These are phyloP conservation scores for Drosophila elegans DNA, from an alignment of 1,140 invertebrate genomes.

Conservation along the genomic window DNA sequence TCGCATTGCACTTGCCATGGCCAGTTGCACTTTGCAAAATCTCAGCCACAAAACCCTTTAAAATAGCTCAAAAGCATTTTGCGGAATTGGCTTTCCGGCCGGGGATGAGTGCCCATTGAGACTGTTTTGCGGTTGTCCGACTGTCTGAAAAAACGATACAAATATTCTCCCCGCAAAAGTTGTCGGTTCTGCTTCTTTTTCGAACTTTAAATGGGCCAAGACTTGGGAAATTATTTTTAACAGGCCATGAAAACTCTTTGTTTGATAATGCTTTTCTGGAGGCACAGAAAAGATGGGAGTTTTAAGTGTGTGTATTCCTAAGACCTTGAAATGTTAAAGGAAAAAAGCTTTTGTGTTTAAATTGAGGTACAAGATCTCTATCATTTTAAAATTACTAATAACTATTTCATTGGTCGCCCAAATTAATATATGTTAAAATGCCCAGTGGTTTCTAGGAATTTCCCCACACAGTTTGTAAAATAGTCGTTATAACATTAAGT, in stretches of 20 bases:
- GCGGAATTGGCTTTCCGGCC: slow-evolving; percentile 34
- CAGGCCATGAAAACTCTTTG: neutral
- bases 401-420: too few species aligned
- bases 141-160: slow-evolving; percentile 24
- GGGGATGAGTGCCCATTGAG: slow-evolving; percentile 32
- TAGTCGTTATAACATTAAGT: slow-evolving; percentile 6
- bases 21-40: slow-evolving; percentile 44
- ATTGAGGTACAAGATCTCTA: too few species aligned
- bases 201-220: slow-evolving; percentile 1
- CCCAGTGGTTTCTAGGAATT: neutral
- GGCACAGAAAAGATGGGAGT: neutral
- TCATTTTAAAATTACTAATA: too few species aligned
- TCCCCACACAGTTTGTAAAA: neutral
- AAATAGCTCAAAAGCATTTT: slow-evolving; percentile 57
- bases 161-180: neutral
- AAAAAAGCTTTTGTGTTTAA: too few species aligned
- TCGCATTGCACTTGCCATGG: slow-evolving; percentile 50
- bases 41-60: slow-evolving; percentile 27
- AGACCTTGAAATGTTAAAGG: too few species aligned
- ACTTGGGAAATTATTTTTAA: neutral
- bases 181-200: neutral
- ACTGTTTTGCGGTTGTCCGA: slow-evolving; percentile 39
- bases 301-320: neutral
- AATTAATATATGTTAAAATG: neutral
- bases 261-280: neutral